Conservation (phyloP, 2,888 invertebrate genomes). For the Neoascia interrupta region DNA sequence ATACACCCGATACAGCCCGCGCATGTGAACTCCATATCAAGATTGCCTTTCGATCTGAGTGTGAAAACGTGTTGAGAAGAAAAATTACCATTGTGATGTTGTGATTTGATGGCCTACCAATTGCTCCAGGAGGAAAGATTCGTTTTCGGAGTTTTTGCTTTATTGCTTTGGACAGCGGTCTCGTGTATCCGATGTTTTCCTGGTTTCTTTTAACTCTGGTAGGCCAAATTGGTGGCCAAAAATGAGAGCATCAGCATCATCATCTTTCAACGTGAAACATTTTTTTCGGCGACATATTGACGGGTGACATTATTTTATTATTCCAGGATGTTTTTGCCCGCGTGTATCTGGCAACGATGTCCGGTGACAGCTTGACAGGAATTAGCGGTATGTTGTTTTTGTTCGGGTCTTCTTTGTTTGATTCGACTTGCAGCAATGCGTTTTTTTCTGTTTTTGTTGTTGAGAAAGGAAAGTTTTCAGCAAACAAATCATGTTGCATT, state of each 20-base stretch:
- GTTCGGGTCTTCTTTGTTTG: too few relatives aligned
- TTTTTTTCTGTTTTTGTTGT: too few relatives aligned
- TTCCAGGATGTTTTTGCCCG: too few relatives aligned
- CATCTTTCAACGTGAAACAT: slow-evolving; percentile 20
- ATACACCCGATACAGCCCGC: not conserved
- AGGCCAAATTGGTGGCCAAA: slow-evolving; percentile 20
- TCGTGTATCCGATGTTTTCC: slow-evolving; percentile 38
- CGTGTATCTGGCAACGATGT: too few relatives aligned
- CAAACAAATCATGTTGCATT: too few relatives aligned
- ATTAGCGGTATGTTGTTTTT: too few relatives aligned
- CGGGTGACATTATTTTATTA: too few relatives aligned
- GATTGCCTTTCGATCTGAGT: slow-evolving; percentile 41
- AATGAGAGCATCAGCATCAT: slow-evolving; percentile 28
- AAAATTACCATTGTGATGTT: slow-evolving; percentile 61
- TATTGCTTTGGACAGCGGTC: slow-evolving; percentile 27
- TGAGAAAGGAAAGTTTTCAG: too few relatives aligned
- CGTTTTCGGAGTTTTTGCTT: not conserved
- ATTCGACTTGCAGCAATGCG: too few relatives aligned
- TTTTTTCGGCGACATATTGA: slow-evolving; percentile 30
- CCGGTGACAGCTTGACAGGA: too few relatives aligned
- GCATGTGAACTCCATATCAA: slow-evolving; percentile 29
- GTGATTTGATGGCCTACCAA: slow-evolving; percentile 1
- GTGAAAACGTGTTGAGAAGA: slow-evolving; percentile 59
- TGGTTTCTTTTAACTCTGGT: slow-evolving; percentile 23
- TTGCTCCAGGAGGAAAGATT: slow-evolving; percentile 23